phyloP scores from a whole-genome alignment of 2,113 vertebrate genomes.

The Paracanthobrama guichenoti region DNA sequence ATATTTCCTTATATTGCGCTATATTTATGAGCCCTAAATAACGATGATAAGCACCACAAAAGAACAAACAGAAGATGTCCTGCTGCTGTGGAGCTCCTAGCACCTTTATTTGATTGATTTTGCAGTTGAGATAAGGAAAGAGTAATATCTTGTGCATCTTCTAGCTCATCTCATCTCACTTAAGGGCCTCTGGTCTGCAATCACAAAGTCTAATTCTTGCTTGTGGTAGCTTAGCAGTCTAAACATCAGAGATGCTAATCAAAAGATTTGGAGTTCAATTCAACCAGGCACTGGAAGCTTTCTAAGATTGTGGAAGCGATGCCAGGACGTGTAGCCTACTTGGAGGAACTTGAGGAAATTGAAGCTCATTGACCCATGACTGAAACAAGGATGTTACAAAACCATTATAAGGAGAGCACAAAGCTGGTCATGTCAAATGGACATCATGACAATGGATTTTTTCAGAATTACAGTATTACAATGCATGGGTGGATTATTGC shows the following conservation, averaged over 20 bases:
- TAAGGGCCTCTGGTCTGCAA: not conserved
- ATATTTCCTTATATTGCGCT: not conserved
- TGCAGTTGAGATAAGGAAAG: not conserved
- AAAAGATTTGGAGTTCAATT: not conserved
- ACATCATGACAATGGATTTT: constrained; percentile 13
- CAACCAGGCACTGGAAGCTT: not conserved
- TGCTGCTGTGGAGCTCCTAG: not conserved
- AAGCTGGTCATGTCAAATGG: not conserved
- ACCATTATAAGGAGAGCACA: not conserved
- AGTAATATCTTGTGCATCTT: not conserved
- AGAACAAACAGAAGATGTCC: constrained; percentile 16
- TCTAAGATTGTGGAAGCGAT: not conserved
- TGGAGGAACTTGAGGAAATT: constrained; percentile 10
- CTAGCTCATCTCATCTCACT: not conserved
- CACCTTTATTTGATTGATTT: not conserved
- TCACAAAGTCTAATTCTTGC: not conserved
- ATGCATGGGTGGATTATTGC: not conserved
- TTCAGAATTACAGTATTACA: not conserved
- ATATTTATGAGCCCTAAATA: constrained; percentile 39
- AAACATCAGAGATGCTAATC: not conserved
- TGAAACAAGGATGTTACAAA: constrained; percentile 16
- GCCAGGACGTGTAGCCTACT: not conserved
- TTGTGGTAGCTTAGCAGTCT: not conserved
- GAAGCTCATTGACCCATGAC: not conserved
- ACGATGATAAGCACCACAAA: constrained; percentile 4